A percentile compares a stretch with the other conserved stretches of the same genome.
These are phyloP conservation scores for Xylocopa sonorina DNA, from an alignment of 1,140 invertebrate species.

Conservation along the genomic window DNA sequence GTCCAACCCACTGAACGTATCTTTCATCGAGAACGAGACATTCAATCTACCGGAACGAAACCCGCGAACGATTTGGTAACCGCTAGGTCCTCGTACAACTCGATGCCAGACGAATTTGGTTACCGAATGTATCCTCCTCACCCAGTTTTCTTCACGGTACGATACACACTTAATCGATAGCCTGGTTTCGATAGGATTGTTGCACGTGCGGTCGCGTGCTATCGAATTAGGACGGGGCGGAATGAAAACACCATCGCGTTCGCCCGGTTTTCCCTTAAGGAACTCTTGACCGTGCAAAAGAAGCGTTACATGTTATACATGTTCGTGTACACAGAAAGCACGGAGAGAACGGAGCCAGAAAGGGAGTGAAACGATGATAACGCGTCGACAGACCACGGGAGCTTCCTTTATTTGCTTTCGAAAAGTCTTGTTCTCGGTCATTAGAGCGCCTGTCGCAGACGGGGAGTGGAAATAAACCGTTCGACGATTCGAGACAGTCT, in stretches of 20 bases:
- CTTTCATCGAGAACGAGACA: background rate
- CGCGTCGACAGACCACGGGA: background rate
- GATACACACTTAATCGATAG: slow-evolving; percentile 36
- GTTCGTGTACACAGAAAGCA: too few species aligned
- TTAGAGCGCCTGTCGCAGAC: background rate
- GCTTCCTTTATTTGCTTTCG: slow-evolving; percentile 5
- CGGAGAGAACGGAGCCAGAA: background rate
- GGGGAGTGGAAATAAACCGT: slow-evolving; percentile 19
- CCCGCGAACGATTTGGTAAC: background rate
- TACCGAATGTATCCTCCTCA: background rate
- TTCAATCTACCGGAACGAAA: background rate
- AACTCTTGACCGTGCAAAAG: background rate
- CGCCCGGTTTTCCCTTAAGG: background rate
- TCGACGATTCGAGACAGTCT: background rate
- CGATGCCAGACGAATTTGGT: background rate
- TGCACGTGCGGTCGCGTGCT: slow-evolving; percentile 7
- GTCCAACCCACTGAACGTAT: background rate
- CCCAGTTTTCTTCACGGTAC: background rate
- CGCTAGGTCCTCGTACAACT: background rate
- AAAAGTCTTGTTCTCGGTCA: background rate
- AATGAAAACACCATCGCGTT: background rate
- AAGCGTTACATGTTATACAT: too few species aligned
- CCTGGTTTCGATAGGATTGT: slow-evolving; percentile 34
- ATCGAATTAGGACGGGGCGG: background rate
- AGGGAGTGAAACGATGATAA: background rate